A percentile compares a stretch with the other conserved stretches of the same genome.
These are phyloP conservation scores for Peromyscus attwateri DNA, from an alignment of 2,797 vertebrate species.

Conservation along the genomic window DNA sequence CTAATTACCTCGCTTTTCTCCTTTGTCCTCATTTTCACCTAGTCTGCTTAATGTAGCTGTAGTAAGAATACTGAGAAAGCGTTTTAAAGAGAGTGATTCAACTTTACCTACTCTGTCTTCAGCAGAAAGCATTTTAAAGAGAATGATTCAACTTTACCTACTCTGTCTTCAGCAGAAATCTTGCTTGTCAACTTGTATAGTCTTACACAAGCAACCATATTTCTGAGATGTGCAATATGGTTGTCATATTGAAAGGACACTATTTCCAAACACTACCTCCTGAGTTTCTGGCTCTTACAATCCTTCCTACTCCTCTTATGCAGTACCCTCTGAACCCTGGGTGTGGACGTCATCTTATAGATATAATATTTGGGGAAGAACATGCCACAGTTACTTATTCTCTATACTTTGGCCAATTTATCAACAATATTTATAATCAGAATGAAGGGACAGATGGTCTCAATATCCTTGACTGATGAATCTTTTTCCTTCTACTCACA, in stretches of 20 bases:
- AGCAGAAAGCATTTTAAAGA: not conserved
- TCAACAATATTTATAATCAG: not conserved
- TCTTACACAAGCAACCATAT: not conserved
- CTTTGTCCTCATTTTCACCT: not conserved
- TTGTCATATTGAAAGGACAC: not conserved
- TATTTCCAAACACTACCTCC: not conserved
- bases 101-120: not conserved
- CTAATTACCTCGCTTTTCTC: not conserved
- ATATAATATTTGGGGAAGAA: not conserved
- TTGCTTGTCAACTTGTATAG: not conserved
- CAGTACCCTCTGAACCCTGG: not conserved
- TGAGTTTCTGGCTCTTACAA: not conserved
- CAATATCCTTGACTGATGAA: not conserved
- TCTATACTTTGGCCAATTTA: not conserved
- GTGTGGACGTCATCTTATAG: no score
- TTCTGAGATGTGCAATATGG: not conserved
- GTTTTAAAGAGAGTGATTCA: not conserved
- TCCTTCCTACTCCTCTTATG: not conserved
- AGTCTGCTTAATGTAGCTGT: accelerated
- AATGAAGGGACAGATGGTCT: not conserved
- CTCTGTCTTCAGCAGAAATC: not conserved
- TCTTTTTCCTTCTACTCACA: not conserved
- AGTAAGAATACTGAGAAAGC: not conserved
- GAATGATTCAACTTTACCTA: not conserved
- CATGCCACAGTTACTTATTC: no score